Percentiles rank a stretch among this genome's conserved stretches.
phyloP scores from a whole-genome alignment of 1,140 invertebrate genomes.

The Aphidius gifuensis region DNA sequence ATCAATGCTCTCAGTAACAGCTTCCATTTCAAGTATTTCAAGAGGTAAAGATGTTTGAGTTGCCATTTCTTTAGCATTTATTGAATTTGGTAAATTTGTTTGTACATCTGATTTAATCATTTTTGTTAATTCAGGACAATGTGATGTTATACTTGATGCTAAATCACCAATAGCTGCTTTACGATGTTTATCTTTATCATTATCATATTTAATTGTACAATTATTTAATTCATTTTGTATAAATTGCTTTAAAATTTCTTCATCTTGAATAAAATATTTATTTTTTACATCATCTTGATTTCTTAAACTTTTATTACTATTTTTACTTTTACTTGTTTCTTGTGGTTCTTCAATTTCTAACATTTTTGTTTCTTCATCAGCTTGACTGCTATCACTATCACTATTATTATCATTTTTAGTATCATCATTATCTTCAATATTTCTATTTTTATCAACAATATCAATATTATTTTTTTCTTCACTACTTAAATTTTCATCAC shows the following conservation, averaged over 20 bases:
- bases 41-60: slow-evolving; percentile 56
- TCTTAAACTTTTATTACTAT: slow-evolving; percentile 41
- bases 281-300: slow-evolving; percentile 37
- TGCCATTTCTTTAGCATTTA: slow-evolving; percentile 61
- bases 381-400: slow-evolving; percentile 28
- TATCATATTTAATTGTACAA: slow-evolving; percentile 42
- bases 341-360: slow-evolving; percentile 32
- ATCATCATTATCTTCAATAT: slow-evolving; percentile 51
- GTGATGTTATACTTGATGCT: slow-evolving; percentile 41
- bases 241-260: slow-evolving; percentile 51
- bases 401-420: slow-evolving; percentile 15
- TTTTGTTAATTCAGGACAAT: slow-evolving; percentile 48
- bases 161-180: slow-evolving; percentile 41
- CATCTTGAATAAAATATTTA: slow-evolving; percentile 46
- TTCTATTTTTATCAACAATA: slow-evolving; percentile 56
- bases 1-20: slow-evolving; percentile 50
- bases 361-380: slow-evolving; percentile 41
- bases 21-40: slow-evolving; percentile 52
- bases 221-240: slow-evolving; percentile 36
- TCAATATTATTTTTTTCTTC: slow-evolving; percentile 55
- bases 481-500: slow-evolving; percentile 50
- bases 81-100: slow-evolving; percentile 18
- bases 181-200: slow-evolving; percentile 47
- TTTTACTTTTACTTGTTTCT: slow-evolving; percentile 41
- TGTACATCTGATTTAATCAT: slow-evolving; percentile 58